Conservation (phyloP, 2,113 vertebrate genomes). For the Anarhynchus alexandrinus region DNA sequence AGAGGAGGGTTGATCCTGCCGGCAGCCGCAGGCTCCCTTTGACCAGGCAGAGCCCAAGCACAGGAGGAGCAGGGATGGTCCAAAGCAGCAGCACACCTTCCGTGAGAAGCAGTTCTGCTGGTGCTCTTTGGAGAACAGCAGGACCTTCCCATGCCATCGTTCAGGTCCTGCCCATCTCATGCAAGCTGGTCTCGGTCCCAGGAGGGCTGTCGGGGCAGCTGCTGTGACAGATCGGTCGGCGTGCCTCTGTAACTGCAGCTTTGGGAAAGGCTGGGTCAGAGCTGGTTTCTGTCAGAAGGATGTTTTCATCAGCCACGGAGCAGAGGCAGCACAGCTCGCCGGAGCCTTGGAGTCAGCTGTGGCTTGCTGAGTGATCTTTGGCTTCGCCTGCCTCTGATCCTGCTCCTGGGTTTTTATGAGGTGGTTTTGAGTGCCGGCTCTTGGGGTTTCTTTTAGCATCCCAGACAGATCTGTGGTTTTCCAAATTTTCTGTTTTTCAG, state of each 20-base stretch:
- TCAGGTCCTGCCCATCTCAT: neutral
- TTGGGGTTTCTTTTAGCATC: neutral
- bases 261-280: neutral
- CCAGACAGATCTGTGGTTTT: neutral
- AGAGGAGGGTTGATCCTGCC: neutral
- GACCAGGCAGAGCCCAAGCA: neutral
- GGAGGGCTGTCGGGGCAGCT: neutral
- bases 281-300: neutral
- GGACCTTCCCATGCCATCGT: neutral
- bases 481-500: neutral
- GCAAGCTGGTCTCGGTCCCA: neutral
- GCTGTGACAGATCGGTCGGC: rapidly evolving
- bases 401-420: neutral
- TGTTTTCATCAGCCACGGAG: neutral
- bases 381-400: neutral
- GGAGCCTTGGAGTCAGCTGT: neutral
- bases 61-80: neutral
- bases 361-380: neutral
- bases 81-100: neutral
- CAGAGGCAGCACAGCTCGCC: neutral
- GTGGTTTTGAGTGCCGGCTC: neutral
- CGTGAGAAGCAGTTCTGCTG: neutral
- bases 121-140: neutral
- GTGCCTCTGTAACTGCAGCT: neutral
- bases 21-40: neutral